These are phyloP conservation scores for Neuroscelio doddi DNA, from an alignment of 2,888 invertebrate genomes.

Conservation along the genomic window DNA sequence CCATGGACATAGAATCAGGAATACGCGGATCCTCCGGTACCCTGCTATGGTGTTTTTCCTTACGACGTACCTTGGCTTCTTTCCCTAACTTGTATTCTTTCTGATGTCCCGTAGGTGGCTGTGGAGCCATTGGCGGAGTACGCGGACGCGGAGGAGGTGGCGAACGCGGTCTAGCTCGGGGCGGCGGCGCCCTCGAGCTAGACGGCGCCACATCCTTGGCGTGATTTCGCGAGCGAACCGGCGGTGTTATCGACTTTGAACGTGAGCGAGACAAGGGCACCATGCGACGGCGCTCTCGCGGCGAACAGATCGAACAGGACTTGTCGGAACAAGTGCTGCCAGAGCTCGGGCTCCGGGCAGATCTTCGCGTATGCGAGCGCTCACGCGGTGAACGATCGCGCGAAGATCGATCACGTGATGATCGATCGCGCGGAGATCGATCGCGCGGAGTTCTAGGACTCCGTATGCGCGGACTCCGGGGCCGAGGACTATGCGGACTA, in stretches of 20 bases:
- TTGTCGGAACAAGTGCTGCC: constrained; percentile 88
- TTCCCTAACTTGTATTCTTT: constrained; percentile 74
- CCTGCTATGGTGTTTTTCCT: constrained; percentile 64
- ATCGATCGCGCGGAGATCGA: constrained; percentile 64
- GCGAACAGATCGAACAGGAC: constrained; percentile 88
- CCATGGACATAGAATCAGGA: constrained; percentile 69
- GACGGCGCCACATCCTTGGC: constrained; percentile 63
- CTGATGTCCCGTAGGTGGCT: constrained; percentile 74
- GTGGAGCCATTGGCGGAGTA: constrained; percentile 76
- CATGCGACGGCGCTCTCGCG: constrained; percentile 72
- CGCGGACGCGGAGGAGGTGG: constrained; percentile 73
- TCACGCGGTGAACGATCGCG: constrained; percentile 48
- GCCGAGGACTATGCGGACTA: constrained; percentile 64
- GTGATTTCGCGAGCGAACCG: constrained; percentile 73
- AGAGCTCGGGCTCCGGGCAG: constrained; percentile 82
- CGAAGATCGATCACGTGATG: constrained; percentile 55
- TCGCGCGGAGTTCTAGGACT: constrained; percentile 65
- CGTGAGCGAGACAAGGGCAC: constrained; percentile 65
- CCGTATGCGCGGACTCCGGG: constrained; percentile 61
- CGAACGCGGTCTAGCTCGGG: constrained; percentile 61
- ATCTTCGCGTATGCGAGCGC: constrained; percentile 42
- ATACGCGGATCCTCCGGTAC: constrained; percentile 66
- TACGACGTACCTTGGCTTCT: constrained; percentile 67
- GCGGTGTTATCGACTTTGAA: constrained; percentile 76
- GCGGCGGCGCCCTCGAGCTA: constrained; percentile 57